phyloP scores from a whole-genome alignment of 92 coral and sea anemone genomes.

The Parazoanthus atlanticus region DNA sequence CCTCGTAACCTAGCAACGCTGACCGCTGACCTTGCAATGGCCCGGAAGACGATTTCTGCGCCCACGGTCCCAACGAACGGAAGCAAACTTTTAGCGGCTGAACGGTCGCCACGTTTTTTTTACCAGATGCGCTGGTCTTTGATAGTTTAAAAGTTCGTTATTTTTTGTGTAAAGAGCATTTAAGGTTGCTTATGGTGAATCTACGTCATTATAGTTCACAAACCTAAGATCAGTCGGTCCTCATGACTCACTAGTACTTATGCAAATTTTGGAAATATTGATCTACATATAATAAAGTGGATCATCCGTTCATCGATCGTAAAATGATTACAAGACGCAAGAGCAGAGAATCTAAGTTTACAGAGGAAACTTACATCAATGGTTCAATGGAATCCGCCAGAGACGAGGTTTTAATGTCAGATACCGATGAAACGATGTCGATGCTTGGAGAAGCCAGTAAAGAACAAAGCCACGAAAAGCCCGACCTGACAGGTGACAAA shows the following conservation, averaged over 20 bases:
- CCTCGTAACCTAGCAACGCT: conserved; percentile 36
- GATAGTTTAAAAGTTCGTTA: background rate
- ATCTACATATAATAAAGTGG: background rate
- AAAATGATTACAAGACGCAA: conserved; percentile 30
- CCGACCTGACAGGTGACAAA: conserved; percentile 53
- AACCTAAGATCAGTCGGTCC: background rate
- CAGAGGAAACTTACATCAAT: conserved; percentile 3
- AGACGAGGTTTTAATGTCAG: background rate
- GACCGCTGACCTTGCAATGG: conserved; percentile 21
- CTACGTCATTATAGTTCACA: background rate
- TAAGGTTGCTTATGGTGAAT: background rate
- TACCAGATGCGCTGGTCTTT: no score
- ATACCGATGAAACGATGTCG: conserved; percentile 9
- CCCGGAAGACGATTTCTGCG: background rate
- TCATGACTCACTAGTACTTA: background rate
- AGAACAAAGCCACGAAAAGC: conserved; percentile 4
- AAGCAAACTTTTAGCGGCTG: background rate
- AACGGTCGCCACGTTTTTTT: conserved; percentile 29
- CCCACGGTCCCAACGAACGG: conserved; percentile 12
- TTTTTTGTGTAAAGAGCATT: background rate
- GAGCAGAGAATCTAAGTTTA: background rate
- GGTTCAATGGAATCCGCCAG: background rate
- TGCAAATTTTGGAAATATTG: background rate
- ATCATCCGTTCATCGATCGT: background rate
- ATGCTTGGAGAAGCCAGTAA: background rate